Evolutionary conservation across 2,113 vertebrate species (phyloP), one percentile per base, ranked within the genome.

Genomic region (Helogale parvula): DNA sequence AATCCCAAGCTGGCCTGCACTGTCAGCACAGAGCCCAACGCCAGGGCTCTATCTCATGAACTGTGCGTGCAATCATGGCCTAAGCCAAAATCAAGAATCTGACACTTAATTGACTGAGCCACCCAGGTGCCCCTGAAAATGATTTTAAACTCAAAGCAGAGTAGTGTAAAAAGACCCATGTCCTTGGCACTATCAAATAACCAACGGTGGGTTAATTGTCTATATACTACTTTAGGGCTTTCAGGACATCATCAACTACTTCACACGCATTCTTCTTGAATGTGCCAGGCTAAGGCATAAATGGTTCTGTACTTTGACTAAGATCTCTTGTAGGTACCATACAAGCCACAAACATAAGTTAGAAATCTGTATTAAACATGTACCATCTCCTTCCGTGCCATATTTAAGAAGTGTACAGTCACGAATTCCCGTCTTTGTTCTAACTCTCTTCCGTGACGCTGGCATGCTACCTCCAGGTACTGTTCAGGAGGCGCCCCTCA

Each of bases 81-180:
- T 60, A 21, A 60, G 57, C 57, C 57, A 23, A 60, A 60, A 60
- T 23, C 57, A 60, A 60, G 57, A 60, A 60, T 60, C 57, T 3
- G 21, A 60, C 21, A 21, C 57, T 60, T 60, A 60, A 60, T 21
- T 8, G 8, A 60, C 57, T 65, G 63, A 65, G 63, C 63, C 63
- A 65, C 63, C 27, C 25, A 12, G 63, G 63, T 29, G 11, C 25
- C 27, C 63, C 27, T 66, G 45, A 93, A 88, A 96, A 89, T 27
- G 47, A 94, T 77, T 96, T 95, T 87, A 96, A 95, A 94, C 72
- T 97, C 31, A 92, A 92, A 94, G 35, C 33, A 87, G 11, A 92
- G 38, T 10, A 81, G 41, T 80, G 15, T 77, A 71, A 66, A 81
- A 76, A 85, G 60, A 77, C 13, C 1, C 38, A 80, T 25, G 41